Evolutionary conservation across 2,888 invertebrate genomes (phyloP), one percentile per base, ranked within the genome.

Genomic region (Volucella zonaria): DNA sequence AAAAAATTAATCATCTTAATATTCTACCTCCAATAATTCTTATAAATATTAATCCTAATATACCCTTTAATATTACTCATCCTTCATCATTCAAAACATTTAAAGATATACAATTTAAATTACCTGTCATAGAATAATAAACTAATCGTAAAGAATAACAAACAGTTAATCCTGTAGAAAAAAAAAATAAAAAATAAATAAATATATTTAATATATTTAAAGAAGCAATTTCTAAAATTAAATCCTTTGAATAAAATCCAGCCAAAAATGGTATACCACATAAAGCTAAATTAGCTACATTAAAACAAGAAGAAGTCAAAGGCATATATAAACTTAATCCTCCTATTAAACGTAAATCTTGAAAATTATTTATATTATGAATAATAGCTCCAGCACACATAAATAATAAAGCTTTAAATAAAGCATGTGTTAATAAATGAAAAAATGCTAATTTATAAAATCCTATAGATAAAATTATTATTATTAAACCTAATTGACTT

Each of bases 371-470:
- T 90, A 93, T 93, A 90, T 92, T 93, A 93, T 95, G 94, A 93
- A 96, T 95, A 92, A 95, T 92, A 67, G 93, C 91, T 0, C 95
- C 95, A 0, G 95, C 94, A 93, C 95, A 95, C 89, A 95, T 18
- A 18, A 18, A 18, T 1, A 18, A 18, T 18, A 18, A 18, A 18
- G 18, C 18, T 1, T 18, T 18, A 94, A 96, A 95, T 92, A 96
- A 93, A 82, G 95, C 95, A 93, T 95, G n/a, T n/a, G n/a, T n/a
- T n/a, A n/a, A n/a, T n/a, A n/a, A n/a, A n/a, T n/a, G n/a, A n/a
- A n/a, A n/a, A n/a, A n/a, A n/a, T n/a, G n/a, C n/a, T n/a, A n/a
- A n/a, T n/a, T n/a, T n/a, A n/a, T n/a, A n/a, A n/a, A n/a, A n/a
- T n/a, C n/a, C n/a, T n/a, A n/a, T n/a, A n/a, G n/a, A n/a, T n/a